Base-by-base conservation (phyloP, 2,888 invertebrate species). In the Drosophila differens region DNA sequence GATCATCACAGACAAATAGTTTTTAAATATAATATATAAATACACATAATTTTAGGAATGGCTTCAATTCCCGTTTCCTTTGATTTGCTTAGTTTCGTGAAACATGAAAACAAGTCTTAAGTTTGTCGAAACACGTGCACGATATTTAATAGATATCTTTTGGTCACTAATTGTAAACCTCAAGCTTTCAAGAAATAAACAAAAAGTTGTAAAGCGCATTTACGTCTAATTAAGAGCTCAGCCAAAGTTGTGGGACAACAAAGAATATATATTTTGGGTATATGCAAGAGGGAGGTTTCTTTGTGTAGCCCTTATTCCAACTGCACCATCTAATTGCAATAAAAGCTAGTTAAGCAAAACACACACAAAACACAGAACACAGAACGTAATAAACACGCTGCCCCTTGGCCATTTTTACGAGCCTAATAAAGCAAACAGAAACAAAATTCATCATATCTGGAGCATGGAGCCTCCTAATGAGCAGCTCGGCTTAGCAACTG, bases 391-490 rank as follows among this genome's bases (percentile, higher is more conserved):
- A 82, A 85, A 80, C 74, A 37, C 51, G 65, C n/a, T 71, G 76
- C 37, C 62, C 73, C 68, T 74, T 70, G 65, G 63, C 76, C 70
- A 77, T 79, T 89, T 83, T 85, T 79, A 90, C 69, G 77, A 78
- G 74, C 74, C 78, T 71, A 82, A 76, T 77, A 82, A 83, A 81
- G 69, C 75, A 74, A 84, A 87, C 49, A 70, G 73, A 75, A 83
- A 74, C 69, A 72, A 75, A 86, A 84, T 89, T 81, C 84, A 84
- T 86, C 87, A 90, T 89, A 88, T 90, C 85, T 88, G 58, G 91
- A 88, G 84, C 87, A 90, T 73, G 67, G 70, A 72, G 69, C 58
- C 76, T 67, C 74, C 86, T 89, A 90, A 90, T 83, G 86, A 88
- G 90, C 86, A 73, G 76, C 73, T 71, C 52, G 74, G 74, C 70